Conservation (phyloP, 2,113 vertebrate species). For the Crotalus viridis region DNA sequence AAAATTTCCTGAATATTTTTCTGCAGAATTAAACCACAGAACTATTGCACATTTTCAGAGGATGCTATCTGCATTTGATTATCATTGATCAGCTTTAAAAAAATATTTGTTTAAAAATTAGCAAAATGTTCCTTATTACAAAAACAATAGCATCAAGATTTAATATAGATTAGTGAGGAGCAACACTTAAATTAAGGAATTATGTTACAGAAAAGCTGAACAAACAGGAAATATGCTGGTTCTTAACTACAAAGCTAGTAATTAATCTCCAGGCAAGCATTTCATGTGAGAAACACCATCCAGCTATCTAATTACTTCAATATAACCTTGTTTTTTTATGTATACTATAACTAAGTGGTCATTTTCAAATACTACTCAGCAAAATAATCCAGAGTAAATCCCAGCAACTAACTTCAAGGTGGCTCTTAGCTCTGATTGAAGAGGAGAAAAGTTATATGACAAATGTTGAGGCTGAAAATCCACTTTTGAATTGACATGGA, state of each 20-base stretch:
- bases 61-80: not conserved
- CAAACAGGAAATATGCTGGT: not conserved
- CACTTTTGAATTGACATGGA: not conserved
- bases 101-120: not conserved
- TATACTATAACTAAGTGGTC: not conserved
- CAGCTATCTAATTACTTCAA: not conserved
- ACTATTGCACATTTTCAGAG: not conserved
- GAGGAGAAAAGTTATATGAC: not conserved
- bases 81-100: not conserved
- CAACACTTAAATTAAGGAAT: not conserved
- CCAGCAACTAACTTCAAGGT: not conserved
- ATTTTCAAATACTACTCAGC: not conserved
- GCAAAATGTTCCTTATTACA: not conserved
- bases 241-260: not conserved
- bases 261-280: not conserved
- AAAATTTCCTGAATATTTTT: not conserved
- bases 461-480: not conserved
- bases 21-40: not conserved
- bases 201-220: not conserved
- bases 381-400: not conserved
- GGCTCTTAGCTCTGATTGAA: not conserved
- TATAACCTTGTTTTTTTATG: not conserved
- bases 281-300: not conserved
- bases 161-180: not conserved
- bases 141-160: not conserved